Percentiles rank a stretch among this genome's conserved stretches.
Conservation (phyloP, 2,113 vertebrate genomes). For the Oncorhynchus keta region DNA sequence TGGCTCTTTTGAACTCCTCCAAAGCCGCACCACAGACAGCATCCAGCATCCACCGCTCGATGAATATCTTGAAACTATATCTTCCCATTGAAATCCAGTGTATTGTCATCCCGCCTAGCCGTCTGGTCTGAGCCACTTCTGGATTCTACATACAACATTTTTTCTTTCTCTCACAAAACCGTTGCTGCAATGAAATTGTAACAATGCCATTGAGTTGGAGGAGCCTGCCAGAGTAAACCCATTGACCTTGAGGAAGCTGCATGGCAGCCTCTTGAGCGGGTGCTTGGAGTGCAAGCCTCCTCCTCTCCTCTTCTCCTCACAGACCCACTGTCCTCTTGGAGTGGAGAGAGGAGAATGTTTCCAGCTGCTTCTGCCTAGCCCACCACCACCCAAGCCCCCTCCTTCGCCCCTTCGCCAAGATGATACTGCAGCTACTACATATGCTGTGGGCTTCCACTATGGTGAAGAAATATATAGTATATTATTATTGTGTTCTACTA, state of each 20-base stretch:
- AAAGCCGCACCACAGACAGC: too few relatives aligned
- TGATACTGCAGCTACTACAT: too few relatives aligned
- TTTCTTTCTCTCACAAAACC: too few relatives aligned
- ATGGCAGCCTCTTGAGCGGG: constrained; percentile 14
- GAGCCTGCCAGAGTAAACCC: constrained; percentile 58
- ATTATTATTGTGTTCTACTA: not conserved
- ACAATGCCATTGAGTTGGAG: constrained; percentile 46
- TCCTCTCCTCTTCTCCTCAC: not conserved
- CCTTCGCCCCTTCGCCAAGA: not conserved
- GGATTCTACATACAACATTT: too few relatives aligned
- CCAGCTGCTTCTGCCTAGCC: constrained; percentile 42
- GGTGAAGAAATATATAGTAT: too few relatives aligned
- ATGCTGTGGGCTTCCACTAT: too few relatives aligned
- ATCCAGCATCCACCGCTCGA: too few relatives aligned
- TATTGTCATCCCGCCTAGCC: too few relatives aligned
- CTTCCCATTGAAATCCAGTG: too few relatives aligned
- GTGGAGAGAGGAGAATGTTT: constrained; percentile 33
- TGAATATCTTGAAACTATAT: too few relatives aligned
- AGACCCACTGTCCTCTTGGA: constrained; percentile 5
- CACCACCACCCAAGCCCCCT: constrained; percentile 13
- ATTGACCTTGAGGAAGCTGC: constrained; percentile 49
- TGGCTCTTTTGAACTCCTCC: too few relatives aligned
- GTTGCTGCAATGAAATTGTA: constrained; percentile 56
- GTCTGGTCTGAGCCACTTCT: too few relatives aligned
- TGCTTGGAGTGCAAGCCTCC: not conserved